Evolutionary conservation across 2,888 invertebrate genomes (phyloP), one percentile per base, ranked within the genome.

Genomic region (Lissocephala sabroskyi): DNA sequence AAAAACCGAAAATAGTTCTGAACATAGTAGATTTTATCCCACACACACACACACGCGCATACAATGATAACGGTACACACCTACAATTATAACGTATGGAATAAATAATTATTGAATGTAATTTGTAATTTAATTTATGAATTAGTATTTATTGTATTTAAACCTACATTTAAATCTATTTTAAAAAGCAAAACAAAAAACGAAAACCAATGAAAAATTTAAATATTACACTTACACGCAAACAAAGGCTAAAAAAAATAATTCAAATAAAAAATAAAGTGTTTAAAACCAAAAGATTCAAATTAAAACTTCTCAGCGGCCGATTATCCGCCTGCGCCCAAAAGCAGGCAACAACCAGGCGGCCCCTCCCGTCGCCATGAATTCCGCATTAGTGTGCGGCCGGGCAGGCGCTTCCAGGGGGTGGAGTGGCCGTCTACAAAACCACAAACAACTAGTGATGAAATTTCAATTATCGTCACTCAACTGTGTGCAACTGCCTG

Each of bases 71-170:
- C n/a, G n/a, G n/a, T n/a, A n/a, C n/a, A n/a, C n/a, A n/a, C n/a
- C n/a, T n/a, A n/a, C n/a, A n/a, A 47, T 43, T 42, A 35, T 23
- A 23, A 23, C 23, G 7, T 23, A 23, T 23, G 23, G 7, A 5
- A 23, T 23, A 7, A 23, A 62, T 39, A 75, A 63, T 78, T 75
- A 70, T 75, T 78, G 71, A 63, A 42, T 50, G 56, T 65, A 67
- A 46, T 41, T 47, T 53, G 55, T 51, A 56, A 23, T 62, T 68
- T 78, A 75, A 79, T 78, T 79, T 79, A 79, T 79, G 78, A 56
- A 77, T 80, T 80, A 79, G 76, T 80, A 75, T 76, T 65, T 79
- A 79, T 75, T 75, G 65, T 74, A 79, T 49, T 59, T 61, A 76
- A 79, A 57, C 42, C 47, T 54, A 65, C 60, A 66, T 52, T 53